Conservation (phyloP, 2,888 invertebrate genomes). For the Helleia helle region DNA sequence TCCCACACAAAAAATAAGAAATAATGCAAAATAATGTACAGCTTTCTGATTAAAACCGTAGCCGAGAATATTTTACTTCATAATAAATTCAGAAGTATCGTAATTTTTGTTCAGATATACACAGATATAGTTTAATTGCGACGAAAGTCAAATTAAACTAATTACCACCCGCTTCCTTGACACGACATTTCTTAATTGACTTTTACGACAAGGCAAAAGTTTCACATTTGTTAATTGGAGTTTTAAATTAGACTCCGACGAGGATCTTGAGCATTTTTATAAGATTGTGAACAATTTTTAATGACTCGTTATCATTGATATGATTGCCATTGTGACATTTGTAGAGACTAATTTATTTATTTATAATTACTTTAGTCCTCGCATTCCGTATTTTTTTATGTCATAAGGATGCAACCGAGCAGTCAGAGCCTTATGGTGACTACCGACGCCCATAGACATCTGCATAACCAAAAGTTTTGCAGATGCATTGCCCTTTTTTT, state of each 20-base stretch:
- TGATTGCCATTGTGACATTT: no score
- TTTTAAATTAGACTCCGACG: conserved; percentile 17
- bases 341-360: no score
- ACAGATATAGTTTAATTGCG: conserved; percentile 11
- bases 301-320: not conserved
- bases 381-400: no score
- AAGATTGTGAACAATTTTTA: conserved; percentile 6
- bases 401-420: no score
- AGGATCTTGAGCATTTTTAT: not conserved
- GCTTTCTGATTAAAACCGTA: conserved; percentile 1
- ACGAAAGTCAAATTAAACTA: conserved; percentile 19
- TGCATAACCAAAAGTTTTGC: no score
- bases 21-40: not conserved
- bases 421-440: no score
- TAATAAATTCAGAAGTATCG: not conserved
- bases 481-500: no score
- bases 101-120: conserved; percentile 9
- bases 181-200: conserved; percentile 22
- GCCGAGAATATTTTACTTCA: not conserved
- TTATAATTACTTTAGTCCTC: no score
- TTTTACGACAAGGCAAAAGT: conserved; percentile 18
- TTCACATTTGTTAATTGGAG: conserved; percentile 23
- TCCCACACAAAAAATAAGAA: no score
- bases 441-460: no score
- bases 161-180: conserved; percentile 20